Evolutionary conservation across 2,113 vertebrate genomes (phyloP).

Genomic region (Tenebrosternarchus preto): DNA sequence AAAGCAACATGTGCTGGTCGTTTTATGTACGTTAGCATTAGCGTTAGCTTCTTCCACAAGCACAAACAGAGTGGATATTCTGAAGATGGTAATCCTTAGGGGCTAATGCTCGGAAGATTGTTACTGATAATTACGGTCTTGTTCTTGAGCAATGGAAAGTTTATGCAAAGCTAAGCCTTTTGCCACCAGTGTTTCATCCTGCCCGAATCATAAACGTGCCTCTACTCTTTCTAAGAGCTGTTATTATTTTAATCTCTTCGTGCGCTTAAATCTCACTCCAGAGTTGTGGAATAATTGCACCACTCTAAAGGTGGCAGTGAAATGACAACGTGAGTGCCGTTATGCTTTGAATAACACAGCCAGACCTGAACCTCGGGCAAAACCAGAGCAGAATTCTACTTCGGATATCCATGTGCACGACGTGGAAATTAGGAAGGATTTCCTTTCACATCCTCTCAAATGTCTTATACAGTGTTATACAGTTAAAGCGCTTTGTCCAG

Average conservation of each 20-base stretch:
- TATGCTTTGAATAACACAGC: not conserved
- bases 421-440: not conserved
- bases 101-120: not conserved
- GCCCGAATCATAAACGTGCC: constrained; percentile 10
- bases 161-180: constrained; percentile 1
- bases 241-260: constrained; percentile 37
- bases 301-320: constrained; percentile 11
- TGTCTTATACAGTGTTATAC: not conserved
- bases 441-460: not conserved
- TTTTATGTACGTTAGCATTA: not conserved
- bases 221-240: constrained; percentile 4
- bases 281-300: constrained; percentile 29
- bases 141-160: constrained; percentile 2
- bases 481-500: constrained; percentile 4
- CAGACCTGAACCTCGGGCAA: not conserved
- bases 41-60: not conserved
- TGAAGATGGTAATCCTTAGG: not conserved
- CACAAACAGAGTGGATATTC: not conserved
- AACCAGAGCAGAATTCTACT: not conserved
- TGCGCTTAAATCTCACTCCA: constrained; percentile 8
- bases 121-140: not conserved
- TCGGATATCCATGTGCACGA: not conserved
- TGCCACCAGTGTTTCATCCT: not conserved
- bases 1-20: not conserved
- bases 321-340: constrained; percentile 11